Evolutionary conservation across 2,888 invertebrate genomes (phyloP).

Genomic region (Caenorhabditis virilis): DNA sequence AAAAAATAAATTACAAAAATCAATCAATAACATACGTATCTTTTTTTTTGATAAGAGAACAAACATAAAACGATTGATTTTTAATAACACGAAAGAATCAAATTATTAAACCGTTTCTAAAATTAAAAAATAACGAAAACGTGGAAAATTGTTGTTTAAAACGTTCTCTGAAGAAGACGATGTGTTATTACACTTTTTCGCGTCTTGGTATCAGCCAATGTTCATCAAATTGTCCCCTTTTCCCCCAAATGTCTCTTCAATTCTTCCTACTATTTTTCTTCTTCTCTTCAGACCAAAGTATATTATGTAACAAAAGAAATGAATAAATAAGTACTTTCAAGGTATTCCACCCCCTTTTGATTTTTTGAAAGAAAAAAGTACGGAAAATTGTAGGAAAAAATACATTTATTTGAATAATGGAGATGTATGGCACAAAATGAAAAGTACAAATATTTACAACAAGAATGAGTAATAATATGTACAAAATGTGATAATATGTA

Average conservation of each 20-base stretch:
- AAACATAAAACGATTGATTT: no score
- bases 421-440: no score
- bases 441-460: neutral
- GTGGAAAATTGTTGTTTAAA: no score
- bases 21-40: neutral
- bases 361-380: neutral
- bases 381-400: no score
- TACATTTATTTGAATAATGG: no score
- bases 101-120: neutral
- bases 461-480: neutral
- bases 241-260: neutral
- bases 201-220: no score
- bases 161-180: no score
- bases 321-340: neutral
- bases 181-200: no score
- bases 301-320: no score
- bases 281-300: neutral
- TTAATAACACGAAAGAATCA: no score
- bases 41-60: no score
- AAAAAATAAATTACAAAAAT: neutral
- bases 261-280: neutral
- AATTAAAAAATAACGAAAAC: neutral
- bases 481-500: slow-evolving; percentile 11
- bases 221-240: no score
- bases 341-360: neutral